Percentiles rank a stretch among this genome's conserved stretches.
These are phyloP conservation scores for Silvanus unidentatus DNA, from an alignment of 2,888 invertebrate genomes.

Conservation along the genomic window DNA sequence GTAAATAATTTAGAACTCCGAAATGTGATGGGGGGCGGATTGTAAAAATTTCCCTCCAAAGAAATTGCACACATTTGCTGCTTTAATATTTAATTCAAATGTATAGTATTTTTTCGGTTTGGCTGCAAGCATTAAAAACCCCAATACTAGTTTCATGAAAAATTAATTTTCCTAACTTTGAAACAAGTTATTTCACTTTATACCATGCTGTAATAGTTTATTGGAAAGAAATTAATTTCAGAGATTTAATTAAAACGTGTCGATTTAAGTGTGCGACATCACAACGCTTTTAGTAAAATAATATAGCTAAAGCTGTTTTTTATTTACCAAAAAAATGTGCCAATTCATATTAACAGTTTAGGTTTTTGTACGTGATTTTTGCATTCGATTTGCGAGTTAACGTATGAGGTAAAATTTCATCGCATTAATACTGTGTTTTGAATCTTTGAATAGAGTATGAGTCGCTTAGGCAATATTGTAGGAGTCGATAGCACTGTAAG, in stretches of 20 bases:
- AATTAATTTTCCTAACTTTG: no score
- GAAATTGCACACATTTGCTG: no score
- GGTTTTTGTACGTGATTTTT: constrained; percentile 19
- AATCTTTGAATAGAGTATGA: constrained; percentile 28
- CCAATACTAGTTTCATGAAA: no score
- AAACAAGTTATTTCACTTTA: no score
- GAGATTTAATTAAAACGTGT: no score
- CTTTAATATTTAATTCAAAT: no score
- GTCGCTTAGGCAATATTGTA: constrained; percentile 8
- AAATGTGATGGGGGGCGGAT: no score
- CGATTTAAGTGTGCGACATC: not conserved
- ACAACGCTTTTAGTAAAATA: not conserved
- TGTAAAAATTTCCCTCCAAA: no score
- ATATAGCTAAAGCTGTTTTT: not conserved
- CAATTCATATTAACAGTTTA: not conserved
- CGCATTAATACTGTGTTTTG: constrained; percentile 17
- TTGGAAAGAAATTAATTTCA: no score
- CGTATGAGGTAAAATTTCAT: constrained; percentile 19
- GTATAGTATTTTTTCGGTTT: no score
- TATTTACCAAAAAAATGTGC: not conserved
- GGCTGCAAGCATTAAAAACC: no score
- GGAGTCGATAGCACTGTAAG: constrained; percentile 33
- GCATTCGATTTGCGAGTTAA: constrained; percentile 21
- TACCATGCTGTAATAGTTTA: no score
- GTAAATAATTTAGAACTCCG: constrained; percentile 1